Evolutionary conservation across 2,888 invertebrate genomes (phyloP).

Genomic region (Poecilobothrus nobilitatus): DNA sequence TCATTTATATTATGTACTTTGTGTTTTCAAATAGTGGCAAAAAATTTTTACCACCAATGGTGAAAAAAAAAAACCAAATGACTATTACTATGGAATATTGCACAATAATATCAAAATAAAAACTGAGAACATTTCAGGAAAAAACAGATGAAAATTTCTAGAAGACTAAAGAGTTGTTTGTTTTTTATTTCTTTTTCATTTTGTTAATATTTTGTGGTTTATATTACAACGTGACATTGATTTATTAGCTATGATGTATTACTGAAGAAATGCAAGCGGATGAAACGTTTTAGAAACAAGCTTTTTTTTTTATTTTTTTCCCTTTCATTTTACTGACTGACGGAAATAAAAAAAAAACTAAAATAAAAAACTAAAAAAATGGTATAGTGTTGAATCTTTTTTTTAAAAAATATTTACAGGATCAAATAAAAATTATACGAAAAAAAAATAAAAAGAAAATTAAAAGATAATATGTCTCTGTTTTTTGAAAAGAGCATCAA

Average conservation of each 20-base stretch:
- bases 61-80: not conserved
- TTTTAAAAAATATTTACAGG: too few relatives aligned
- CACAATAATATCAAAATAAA: not conserved
- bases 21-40: not conserved
- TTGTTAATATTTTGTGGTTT: not conserved
- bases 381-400: too few relatives aligned
- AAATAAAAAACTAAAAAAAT: too few relatives aligned
- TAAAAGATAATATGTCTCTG: too few relatives aligned
- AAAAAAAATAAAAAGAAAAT: too few relatives aligned
- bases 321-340: too few relatives aligned
- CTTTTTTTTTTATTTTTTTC: too few relatives aligned
- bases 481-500: too few relatives aligned
- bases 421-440: too few relatives aligned
- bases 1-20: not conserved
- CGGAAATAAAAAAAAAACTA: too few relatives aligned
- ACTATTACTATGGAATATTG: not conserved
- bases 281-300: too few relatives aligned
- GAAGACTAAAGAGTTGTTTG: not conserved
- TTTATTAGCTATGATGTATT: constrained; percentile 3
- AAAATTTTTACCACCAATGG: not conserved
- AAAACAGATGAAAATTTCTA: not conserved
- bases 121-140: not conserved
- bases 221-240: constrained; percentile 4
- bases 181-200: not conserved
- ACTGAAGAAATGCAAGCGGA: not conserved